Base-by-base conservation (phyloP, 2,113 vertebrate genomes). In the Daphoenositta chrysoptera region DNA sequence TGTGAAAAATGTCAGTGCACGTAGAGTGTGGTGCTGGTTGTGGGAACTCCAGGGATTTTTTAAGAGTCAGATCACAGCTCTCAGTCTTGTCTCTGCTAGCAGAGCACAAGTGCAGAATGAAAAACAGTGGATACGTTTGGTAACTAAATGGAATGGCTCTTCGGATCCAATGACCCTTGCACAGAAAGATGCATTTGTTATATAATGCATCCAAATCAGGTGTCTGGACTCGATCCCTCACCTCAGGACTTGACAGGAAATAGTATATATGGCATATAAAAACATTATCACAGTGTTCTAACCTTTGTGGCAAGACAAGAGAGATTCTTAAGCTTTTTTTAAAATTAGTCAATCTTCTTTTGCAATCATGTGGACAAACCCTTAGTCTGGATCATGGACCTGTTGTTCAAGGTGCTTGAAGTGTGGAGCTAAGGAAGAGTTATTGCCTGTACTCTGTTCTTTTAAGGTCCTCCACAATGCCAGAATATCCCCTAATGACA, bases 401-500 rank as follows among this genome's bases (percentile, higher is more conserved):
- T 66, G 20, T 60, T 91, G 33, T 81, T 50, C 44, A 82, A 53
- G 47, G 42, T 86, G 24, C 28, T 44, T 63, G 21, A 78, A 42
- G 64, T 75, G 33, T 42, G 51, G 17, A 66, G 30, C 30, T 93
- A 30, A 64, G 76, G 39, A 72, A 86, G 42, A 27, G 19, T 61
- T 78, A 65, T 39, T 33, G 17, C 15, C 35, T 77, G 21, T 37
- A 39, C 21, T 7, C 35, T 69, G 13, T 83, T 80, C 57, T 54
- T 89, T 81, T 54, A 47, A 90, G 69, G 24, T 68, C 23, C 11
- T 83, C n/a, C 40, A 27, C 73, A 70, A 13, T 40, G 33, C 71
- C 64, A 93, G 47, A 93, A 81, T 92, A 89, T 93, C 60, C 51
- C 44, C 58, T 88, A 90, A 96, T 89, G 78, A 66, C 80, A 84